Evolutionary conservation across 2,888 invertebrate species (phyloP), one percentile per base, ranked within the genome.

Genomic region (Auanema freiburgensis): DNA sequence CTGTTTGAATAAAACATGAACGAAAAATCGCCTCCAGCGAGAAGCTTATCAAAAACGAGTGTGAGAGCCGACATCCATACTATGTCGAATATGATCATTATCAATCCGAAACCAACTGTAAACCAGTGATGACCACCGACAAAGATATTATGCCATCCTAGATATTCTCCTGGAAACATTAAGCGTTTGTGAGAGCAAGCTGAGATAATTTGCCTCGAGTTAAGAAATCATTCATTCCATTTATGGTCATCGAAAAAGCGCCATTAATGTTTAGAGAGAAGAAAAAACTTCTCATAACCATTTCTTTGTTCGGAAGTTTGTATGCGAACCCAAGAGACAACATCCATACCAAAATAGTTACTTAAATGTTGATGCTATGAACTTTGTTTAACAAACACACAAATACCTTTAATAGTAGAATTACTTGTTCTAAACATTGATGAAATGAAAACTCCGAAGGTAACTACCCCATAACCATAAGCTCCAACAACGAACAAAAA

Each of bases 1-100:
- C 61, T n/a, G 21, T 52, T 43, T 25, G 63, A 67, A 23, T 65
- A 41, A 1, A 52, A 58, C 24, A 62, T 41, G 11, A 70, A 33
- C 52, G 58, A 66, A 56, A 67, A 67, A 56, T 73, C 73, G 14
- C 59, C 54, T 5, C 62, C 57, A 8, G 61, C 64, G 41, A 63
- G 33, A 24, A 68, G 43, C 11, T 60, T 44, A 56, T 73, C 73
- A 14, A 71, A 61, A 43, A 71, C 11, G 18, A 71, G 41, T 4
- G 66, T 58, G 16, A 57, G 51, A 6, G 46, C 50, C 0, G 55
- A 49, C 73, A 73, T 73, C 69, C 65, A 65, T 0, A 73, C 1
- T 16, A 76, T 69, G 59, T 81, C 81, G 14, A 80, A 59, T 25
- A 80, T 63, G 50, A 81, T 65, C 79, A 81, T 78, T 2, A 80